Evolutionary conservation across 2,797 vertebrate genomes (phyloP), one percentile per base, ranked within the genome.

Genomic region (Rachycentron canadum): DNA sequence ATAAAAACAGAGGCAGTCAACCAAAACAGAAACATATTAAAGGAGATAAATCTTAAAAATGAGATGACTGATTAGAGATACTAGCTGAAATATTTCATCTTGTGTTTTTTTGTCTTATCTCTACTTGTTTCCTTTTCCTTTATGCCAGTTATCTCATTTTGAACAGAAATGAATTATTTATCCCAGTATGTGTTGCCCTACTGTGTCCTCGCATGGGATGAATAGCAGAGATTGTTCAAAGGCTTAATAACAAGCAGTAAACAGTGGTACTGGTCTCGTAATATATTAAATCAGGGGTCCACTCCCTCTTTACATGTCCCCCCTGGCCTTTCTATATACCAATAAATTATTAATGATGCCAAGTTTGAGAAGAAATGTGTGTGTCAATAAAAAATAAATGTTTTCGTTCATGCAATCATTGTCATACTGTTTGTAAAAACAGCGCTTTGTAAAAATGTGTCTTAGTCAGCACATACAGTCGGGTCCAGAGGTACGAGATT

Each of bases 81-180:
- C 10, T 45, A 45, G 61, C 69, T 77, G 67, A 64, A 69, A 83
- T 83, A 82, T 84, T 71, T 55, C 17, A 73, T 61, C 32, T 60
- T 62, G 32, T 73, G 16, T 64, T 30, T 69, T n/a, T 83, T 55
- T 75, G 4, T 77, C 36, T 69, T 79, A 69, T 84, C 56, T 13
- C 17, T 52, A 13, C 32, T 25, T 45, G n/a, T 41, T 69, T 16
- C 40, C 49, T 25, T 70, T 75, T 28, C n/a, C 17, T 62, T 65
- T 40, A 43, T 73, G 34, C 40, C 8, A 19, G 45, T 67, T 58
- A 63, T 79, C 47, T 83, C 34, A 64, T 81, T 87, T 80, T 85
- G 63, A 79, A 79, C 50, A 78, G 76, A 88, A 79, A 59, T 72
- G 0, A 55, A 43, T 55, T 43, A 19, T 76, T 56, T 49, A 16